phyloP scores from a whole-genome alignment of 2,888 invertebrate genomes.

The Lordiphosa fenestrarum region DNA sequence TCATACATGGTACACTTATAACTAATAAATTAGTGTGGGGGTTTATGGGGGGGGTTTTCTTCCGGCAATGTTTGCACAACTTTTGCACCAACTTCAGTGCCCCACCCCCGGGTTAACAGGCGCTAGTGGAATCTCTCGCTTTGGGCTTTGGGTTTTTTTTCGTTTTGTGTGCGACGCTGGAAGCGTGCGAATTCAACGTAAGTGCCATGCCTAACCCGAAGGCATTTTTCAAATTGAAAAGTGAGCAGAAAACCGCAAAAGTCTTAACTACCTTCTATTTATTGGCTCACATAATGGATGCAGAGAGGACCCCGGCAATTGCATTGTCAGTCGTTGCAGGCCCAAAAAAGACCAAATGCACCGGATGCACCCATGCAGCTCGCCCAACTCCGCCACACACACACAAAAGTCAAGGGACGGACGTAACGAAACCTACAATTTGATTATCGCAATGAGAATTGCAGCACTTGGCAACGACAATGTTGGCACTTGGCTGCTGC shows the following conservation, averaged over 20 bases:
- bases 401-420: slow-evolving; percentile 25
- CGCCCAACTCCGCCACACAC: slow-evolving; percentile 8
- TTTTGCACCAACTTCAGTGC: slow-evolving; percentile 18
- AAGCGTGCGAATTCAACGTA: slow-evolving; percentile 43
- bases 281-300: slow-evolving; percentile 69
- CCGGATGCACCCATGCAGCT: slow-evolving; percentile 48
- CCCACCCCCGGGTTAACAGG: background rate
- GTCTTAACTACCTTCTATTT: slow-evolving; percentile 76
- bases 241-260: slow-evolving; percentile 69
- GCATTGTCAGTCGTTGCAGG: slow-evolving; percentile 14
- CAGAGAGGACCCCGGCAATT: slow-evolving; percentile 19
- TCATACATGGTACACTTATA: no score
- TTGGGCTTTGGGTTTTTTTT: slow-evolving; percentile 19
- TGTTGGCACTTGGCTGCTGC: slow-evolving; percentile 18
- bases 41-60: slow-evolving; percentile 8
- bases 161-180: slow-evolving; percentile 15
- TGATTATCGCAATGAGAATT: slow-evolving; percentile 76
- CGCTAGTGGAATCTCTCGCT: slow-evolving; percentile 11
- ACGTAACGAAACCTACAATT: slow-evolving; percentile 72
- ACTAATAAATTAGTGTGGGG: no score
- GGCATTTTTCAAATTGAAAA: slow-evolving; percentile 75
- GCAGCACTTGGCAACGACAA: slow-evolving; percentile 62
- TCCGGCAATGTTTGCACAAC: slow-evolving; percentile 11
- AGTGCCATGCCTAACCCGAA: slow-evolving; percentile 7
- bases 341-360: slow-evolving; percentile 28